These are phyloP conservation scores for Gorsachius goisagi DNA, from an alignment of 2,113 vertebrate genomes.

Conservation along the genomic window DNA sequence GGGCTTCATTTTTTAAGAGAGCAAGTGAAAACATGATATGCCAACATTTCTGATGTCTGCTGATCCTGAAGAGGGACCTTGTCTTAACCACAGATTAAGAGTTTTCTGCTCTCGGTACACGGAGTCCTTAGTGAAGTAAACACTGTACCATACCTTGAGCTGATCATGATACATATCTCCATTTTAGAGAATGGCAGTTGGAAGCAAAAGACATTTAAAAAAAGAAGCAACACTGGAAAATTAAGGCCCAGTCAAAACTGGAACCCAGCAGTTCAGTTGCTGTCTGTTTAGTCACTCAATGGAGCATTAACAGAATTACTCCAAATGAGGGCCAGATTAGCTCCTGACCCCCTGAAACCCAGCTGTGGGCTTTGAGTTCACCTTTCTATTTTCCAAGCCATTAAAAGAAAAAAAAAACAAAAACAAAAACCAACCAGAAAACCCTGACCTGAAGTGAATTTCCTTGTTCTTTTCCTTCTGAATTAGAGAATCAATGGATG, in stretches of 20 bases:
- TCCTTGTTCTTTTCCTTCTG: neutral
- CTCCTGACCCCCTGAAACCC: neutral
- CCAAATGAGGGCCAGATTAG: neutral
- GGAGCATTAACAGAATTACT: neutral
- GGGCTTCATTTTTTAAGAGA: neutral
- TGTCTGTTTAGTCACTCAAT: neutral
- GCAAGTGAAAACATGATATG: neutral
- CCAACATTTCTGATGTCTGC: neutral
- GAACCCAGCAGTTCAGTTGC: neutral
- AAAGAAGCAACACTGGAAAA: neutral
- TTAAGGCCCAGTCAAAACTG: neutral
- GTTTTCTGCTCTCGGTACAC: neutral
- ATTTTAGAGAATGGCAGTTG: neutral
- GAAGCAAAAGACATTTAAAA: neutral
- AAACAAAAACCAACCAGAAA: neutral
- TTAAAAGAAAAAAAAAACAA: neutral
- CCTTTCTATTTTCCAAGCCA: neutral
- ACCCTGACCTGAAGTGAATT: neutral
- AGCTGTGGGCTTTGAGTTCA: neutral
- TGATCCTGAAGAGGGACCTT: neutral
- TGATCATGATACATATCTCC: neutral
- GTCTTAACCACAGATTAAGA: neutral
- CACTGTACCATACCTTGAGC: fast-evolving
- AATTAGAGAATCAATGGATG: neutral
- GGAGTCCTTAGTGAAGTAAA: neutral